phyloP scores from a whole-genome alignment of 2,888 invertebrate genomes.

The Galerucella calmariensis region DNA sequence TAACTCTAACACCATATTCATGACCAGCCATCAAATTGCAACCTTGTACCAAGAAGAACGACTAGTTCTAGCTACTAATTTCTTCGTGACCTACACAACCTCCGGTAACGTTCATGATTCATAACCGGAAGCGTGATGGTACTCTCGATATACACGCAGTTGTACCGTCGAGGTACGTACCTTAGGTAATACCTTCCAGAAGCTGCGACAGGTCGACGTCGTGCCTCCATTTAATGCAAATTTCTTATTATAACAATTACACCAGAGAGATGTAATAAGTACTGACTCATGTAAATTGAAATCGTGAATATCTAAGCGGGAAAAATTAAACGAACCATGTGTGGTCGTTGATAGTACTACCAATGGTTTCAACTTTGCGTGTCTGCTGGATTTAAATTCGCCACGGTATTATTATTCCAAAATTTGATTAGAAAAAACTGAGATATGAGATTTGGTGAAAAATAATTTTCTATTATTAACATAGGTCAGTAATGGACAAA shows the following conservation, averaged over 20 bases:
- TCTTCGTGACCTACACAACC: constrained; percentile 29
- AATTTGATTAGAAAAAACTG: no score
- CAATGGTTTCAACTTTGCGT: not conserved
- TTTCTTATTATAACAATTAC: constrained; percentile 55
- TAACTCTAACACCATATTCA: constrained; percentile 11
- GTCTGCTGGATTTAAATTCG: not conserved
- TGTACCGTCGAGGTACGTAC: constrained; percentile 11
- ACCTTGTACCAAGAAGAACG: constrained; percentile 15
- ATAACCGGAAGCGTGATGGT: constrained; percentile 29
- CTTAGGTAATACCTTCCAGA: constrained; percentile 35
- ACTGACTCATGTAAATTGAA: constrained; percentile 54
- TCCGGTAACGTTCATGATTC: constrained; percentile 26
- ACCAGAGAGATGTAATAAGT: constrained; percentile 50
- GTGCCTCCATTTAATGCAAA: constrained; percentile 55
- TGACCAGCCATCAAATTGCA: constrained; percentile 18
- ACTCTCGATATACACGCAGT: constrained; percentile 15
- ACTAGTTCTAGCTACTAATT: constrained; percentile 23
- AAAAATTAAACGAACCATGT: constrained; percentile 20
- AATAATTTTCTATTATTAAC: no score
- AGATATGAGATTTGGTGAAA: no score
- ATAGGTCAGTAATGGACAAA: no score
- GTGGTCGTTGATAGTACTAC: constrained; percentile 11
- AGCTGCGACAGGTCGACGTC: constrained; percentile 45
- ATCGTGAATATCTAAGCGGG: constrained; percentile 48
- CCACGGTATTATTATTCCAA: no score